A percentile compares a stretch with the other conserved stretches of the same genome.
Conservation (phyloP, 2,113 vertebrate genomes). For the Pangasianodon gigas region DNA sequence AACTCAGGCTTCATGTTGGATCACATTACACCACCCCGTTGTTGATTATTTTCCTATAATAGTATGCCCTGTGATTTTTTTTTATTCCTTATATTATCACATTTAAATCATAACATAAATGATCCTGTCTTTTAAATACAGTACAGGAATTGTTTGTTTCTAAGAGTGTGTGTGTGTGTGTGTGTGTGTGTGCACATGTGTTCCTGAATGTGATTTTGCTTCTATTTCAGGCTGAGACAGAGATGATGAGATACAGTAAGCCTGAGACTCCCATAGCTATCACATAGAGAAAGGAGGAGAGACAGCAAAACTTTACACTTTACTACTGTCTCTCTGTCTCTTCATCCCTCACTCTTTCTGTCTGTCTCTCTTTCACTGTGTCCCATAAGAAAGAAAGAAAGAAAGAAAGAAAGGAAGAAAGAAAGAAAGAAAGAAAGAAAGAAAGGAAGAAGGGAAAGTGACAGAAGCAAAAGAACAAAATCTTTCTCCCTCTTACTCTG, state of each 20-base stretch:
- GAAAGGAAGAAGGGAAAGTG: neutral
- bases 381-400: neutral
- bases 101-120: neutral
- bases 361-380: neutral
- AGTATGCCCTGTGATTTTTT: neutral
- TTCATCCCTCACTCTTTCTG: neutral
- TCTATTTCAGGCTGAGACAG: conserved; percentile 2
- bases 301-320: neutral
- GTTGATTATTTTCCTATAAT: neutral
- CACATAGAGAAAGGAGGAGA: neutral
- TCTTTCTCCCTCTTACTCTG: neutral
- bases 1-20: neutral
- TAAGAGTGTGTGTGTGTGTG: neutral
- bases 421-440: neutral
- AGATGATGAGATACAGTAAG: neutral
- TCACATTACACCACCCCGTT: neutral
- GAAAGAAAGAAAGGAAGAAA: neutral
- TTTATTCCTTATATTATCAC: neutral
- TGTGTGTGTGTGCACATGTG: neutral
- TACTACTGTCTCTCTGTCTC: neutral
- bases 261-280: neutral
- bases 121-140: neutral
- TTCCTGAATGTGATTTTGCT: neutral
- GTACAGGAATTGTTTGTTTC: neutral
- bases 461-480: neutral